Evolutionary conservation across 2,113 vertebrate genomes (phyloP).

Genomic region (Ochotona curzoniae): DNA sequence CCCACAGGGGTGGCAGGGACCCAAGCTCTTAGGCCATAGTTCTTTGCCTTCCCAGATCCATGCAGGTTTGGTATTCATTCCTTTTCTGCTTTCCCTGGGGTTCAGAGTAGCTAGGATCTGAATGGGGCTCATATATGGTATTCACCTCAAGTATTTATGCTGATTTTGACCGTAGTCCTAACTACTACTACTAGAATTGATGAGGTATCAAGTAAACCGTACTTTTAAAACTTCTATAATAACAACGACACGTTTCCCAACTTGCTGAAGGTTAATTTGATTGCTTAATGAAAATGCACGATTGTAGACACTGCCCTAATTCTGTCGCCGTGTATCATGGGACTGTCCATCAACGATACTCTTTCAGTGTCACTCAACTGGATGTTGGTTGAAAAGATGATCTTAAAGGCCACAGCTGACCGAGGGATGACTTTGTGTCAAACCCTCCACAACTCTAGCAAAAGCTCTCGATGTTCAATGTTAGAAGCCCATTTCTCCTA

Average conservation of each 20-base stretch:
- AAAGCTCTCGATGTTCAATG: not conserved
- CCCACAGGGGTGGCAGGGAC: too few species aligned
- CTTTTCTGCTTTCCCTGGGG: too few species aligned
- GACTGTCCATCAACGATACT: not conserved
- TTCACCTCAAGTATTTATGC: not conserved
- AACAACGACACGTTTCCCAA: not conserved
- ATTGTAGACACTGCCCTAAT: not conserved
- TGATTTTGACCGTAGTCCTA: slow-evolving; percentile 24
- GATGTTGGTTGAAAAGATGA: not conserved
- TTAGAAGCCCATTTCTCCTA: not conserved
- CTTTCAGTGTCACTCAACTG: not conserved
- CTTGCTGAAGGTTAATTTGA: slow-evolving; percentile 7
- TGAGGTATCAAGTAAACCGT: not conserved
- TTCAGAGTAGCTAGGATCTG: too few species aligned
- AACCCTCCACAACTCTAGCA: not conserved
- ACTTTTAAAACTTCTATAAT: not conserved
- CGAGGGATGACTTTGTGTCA: not conserved
- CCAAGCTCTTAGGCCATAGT: too few species aligned
- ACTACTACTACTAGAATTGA: slow-evolving; percentile 14
- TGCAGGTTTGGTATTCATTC: too few species aligned
- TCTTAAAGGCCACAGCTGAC: not conserved
- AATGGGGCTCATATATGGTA: too few species aligned
- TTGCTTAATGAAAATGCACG: not conserved
- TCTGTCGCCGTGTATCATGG: not conserved
- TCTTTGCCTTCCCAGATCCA: too few species aligned